Conservation (phyloP, 2,888 invertebrate genomes). For the Linyphia triangularis region DNA sequence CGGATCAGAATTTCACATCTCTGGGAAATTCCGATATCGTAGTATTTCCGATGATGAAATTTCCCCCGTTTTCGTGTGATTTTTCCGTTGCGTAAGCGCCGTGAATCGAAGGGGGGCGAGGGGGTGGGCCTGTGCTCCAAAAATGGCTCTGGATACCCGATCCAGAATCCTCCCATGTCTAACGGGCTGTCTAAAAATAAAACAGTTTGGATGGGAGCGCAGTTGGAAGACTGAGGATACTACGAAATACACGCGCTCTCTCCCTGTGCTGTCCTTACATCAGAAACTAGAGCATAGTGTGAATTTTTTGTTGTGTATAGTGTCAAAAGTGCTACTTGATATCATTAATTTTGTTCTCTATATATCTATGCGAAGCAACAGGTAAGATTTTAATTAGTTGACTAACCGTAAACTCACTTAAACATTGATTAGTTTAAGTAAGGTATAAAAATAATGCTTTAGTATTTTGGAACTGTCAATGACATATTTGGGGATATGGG, state of each 20-base stretch:
- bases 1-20: constrained; percentile 19
- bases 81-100: constrained; percentile 39
- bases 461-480: no score
- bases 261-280: constrained; percentile 64
- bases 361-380: constrained; percentile 57
- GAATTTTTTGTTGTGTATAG: constrained; percentile 12
- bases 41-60: not conserved
- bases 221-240: constrained; percentile 48
- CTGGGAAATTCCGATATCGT: constrained; percentile 3
- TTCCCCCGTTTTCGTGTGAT: not conserved
- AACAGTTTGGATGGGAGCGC: constrained; percentile 39
- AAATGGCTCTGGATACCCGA: constrained; percentile 77
- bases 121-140: constrained; percentile 75
- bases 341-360: constrained; percentile 16
- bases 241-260: constrained; percentile 64
- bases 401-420: no score
- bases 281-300: constrained; percentile 63
- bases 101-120: not conserved
- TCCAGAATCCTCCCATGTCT: constrained; percentile 72
- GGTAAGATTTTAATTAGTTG: constrained; percentile 62
- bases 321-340: constrained; percentile 36
- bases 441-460: no score
- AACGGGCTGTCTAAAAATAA: constrained; percentile 66
- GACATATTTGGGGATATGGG: no score
- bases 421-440: no score